Evolutionary conservation across 2,888 invertebrate genomes (phyloP).

Genomic region (Drosophila villosipedis): DNA sequence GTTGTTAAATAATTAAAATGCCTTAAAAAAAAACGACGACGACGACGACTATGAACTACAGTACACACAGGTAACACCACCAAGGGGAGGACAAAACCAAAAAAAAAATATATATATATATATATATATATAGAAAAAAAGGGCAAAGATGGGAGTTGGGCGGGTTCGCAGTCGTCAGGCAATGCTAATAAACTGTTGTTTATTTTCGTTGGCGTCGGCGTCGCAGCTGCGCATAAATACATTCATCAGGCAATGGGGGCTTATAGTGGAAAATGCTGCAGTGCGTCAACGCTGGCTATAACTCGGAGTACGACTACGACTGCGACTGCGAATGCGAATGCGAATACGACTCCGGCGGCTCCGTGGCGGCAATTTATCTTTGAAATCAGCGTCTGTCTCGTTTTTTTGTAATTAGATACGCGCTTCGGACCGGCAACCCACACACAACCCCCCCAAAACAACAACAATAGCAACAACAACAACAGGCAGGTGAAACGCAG

Average conservation of each 20-base stretch:
- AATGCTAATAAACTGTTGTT: constrained; percentile 78
- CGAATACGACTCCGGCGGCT: constrained; percentile 16
- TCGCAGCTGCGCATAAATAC: constrained; percentile 70
- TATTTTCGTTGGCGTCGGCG: constrained; percentile 64
- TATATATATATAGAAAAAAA: neutral
- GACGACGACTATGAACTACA: neutral
- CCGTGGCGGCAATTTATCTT: constrained; percentile 77
- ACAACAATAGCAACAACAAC: constrained; percentile 13
- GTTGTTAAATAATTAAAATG: constrained; percentile 80
- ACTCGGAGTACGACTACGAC: constrained; percentile 6
- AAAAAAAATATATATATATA: neutral
- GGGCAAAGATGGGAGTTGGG: constrained; percentile 21
- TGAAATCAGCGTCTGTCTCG: constrained; percentile 78
- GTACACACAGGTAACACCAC: constrained; percentile 1
- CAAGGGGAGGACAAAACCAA: neutral
- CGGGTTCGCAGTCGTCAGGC: constrained; percentile 29
- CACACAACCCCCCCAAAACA: constrained; percentile 50
- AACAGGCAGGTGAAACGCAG: constrained; percentile 52
- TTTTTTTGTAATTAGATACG: constrained; percentile 78
- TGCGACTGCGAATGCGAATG: neutral
- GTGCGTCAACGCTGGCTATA: constrained; percentile 27
- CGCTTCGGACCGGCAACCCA: constrained; percentile 65
- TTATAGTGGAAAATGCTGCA: constrained; percentile 34
- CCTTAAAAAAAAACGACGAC: constrained; percentile 42
- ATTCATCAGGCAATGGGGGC: constrained; percentile 61